These are phyloP conservation scores for Notamacropus eugenii DNA, from an alignment of 2,797 vertebrate genomes.

Conservation along the genomic window DNA sequence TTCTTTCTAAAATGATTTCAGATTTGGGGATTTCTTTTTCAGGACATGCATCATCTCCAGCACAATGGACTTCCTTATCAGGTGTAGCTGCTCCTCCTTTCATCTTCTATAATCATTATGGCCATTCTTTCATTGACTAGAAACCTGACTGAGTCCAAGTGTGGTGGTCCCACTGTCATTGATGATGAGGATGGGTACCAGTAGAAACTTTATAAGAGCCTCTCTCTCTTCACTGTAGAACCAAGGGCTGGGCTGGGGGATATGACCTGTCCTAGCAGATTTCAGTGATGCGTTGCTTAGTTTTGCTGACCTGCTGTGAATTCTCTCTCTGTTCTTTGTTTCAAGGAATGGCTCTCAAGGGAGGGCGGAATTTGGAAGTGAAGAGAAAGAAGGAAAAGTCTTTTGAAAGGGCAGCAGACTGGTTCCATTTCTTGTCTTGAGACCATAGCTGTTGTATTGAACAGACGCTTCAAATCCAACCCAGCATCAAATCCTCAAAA, in stretches of 20 bases:
- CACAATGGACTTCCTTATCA: too few species aligned
- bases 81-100: too few species aligned
- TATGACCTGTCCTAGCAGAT: too few species aligned
- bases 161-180: neutral
- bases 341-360: neutral
- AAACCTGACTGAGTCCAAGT: neutral
- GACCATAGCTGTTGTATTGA: neutral
- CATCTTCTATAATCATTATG: neutral
- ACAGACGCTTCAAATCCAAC: neutral
- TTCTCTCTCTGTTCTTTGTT: neutral
- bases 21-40: neutral
- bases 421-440: neutral
- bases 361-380: neutral
- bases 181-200: too few species aligned
- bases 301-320: neutral
- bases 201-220: neutral
- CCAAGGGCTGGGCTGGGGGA: too few species aligned
- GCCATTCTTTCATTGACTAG: neutral
- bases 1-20: too few species aligned
- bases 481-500: neutral
- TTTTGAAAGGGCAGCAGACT: neutral
- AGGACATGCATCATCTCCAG: neutral
- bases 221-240: neutral
- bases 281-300: too few species aligned
- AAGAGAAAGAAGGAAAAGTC: neutral